These are phyloP conservation scores for Synanceia verrucosa DNA, from an alignment of 2,797 vertebrate genomes.

Conservation along the genomic window DNA sequence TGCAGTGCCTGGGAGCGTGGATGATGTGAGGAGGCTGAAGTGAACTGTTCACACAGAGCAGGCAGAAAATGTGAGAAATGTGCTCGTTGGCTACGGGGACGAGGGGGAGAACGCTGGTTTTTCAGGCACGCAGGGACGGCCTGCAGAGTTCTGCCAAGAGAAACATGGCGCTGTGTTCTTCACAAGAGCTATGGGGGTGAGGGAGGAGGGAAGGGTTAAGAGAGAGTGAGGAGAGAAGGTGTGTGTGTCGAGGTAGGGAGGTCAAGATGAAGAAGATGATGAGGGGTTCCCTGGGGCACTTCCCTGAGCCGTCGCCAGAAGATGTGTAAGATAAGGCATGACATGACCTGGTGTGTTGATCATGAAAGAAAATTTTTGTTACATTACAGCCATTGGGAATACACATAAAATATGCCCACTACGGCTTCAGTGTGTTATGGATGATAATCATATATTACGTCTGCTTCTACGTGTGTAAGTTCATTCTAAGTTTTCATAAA, in stretches of 20 bases:
- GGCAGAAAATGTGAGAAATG: conserved; percentile 87
- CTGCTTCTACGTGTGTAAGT: conserved; percentile 31
- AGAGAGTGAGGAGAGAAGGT: conserved; percentile 32
- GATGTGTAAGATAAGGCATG: conserved; percentile 51
- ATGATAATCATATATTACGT: conserved; percentile 48
- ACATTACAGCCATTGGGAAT: conserved; percentile 14
- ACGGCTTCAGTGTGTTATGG: conserved; percentile 15
- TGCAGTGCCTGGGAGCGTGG: conserved; percentile 63
- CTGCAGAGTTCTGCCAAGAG: conserved; percentile 85
- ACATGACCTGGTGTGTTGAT: conserved; percentile 48
- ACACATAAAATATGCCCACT: conserved; percentile 38
- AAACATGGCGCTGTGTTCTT: conserved; percentile 81
- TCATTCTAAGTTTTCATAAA: conserved; percentile 49
- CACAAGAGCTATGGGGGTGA: conserved; percentile 75
- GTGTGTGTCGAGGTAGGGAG: conserved; percentile 29
- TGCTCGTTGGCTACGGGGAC: conserved; percentile 78
- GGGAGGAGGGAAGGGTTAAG: conserved; percentile 59
- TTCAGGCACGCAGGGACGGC: conserved; percentile 84
- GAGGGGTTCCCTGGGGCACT: conserved; percentile 71
- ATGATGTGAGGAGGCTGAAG: conserved; percentile 66
- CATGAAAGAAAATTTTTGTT: conserved; percentile 41
- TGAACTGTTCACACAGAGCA: conserved; percentile 73
- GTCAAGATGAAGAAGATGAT: conserved; percentile 49
- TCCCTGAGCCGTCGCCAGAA: conserved; percentile 47
- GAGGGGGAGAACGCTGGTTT: conserved; percentile 78